These are phyloP conservation scores for Syrmaticus mikado DNA, from an alignment of 2,113 vertebrate species.

Conservation along the genomic window DNA sequence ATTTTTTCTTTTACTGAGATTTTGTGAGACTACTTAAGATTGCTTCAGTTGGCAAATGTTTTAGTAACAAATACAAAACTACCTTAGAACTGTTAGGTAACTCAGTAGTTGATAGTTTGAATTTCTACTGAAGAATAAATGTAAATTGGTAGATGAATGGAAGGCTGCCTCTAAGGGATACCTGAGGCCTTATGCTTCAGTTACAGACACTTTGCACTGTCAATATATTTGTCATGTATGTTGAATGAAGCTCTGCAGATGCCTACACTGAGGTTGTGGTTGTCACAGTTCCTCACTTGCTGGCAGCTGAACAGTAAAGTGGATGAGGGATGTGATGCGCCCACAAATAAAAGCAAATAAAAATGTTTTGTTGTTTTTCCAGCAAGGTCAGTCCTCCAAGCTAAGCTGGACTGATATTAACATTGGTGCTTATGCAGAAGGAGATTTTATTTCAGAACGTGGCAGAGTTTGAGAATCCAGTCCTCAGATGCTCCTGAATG, in stretches of 20 bases:
- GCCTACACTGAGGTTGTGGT: accelerated
- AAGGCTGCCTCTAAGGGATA: background rate
- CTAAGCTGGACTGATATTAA: background rate
- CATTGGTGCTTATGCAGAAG: background rate
- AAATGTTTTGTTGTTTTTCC: background rate
- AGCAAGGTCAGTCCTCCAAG: background rate
- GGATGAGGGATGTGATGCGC: background rate
- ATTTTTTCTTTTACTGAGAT: background rate
- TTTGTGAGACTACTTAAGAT: background rate
- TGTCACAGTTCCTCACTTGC: background rate
- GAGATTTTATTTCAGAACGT: background rate
- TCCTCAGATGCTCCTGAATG: background rate
- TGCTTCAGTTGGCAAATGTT: background rate
- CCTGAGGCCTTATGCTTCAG: background rate
- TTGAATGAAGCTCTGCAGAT: background rate
- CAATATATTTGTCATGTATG: accelerated
- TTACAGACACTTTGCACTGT: background rate
- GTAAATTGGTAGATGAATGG: background rate
- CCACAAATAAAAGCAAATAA: background rate
- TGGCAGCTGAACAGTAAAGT: background rate
- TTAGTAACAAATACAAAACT: background rate
- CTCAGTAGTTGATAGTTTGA: background rate
- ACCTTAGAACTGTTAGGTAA: background rate
- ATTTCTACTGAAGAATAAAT: background rate
- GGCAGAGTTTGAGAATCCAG: background rate